Conservation (phyloP, 2,113 vertebrate genomes). For the Cyrtonyx montezumae region DNA sequence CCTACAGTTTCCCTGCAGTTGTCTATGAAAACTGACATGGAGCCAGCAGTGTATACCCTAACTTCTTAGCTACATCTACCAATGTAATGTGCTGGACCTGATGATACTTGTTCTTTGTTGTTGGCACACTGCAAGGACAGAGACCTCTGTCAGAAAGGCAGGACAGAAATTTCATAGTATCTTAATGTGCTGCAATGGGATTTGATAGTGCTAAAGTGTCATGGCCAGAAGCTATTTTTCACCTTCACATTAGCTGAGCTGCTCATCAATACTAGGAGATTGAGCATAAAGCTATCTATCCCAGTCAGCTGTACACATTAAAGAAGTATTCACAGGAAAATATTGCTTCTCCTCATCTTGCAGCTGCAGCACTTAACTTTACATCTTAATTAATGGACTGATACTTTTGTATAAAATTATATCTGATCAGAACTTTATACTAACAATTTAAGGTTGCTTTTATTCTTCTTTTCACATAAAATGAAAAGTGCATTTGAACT, state of each 20-base stretch:
- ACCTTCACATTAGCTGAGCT: rapidly evolving
- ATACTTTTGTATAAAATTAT: neutral
- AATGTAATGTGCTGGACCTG: rapidly evolving
- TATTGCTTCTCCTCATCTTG: neutral
- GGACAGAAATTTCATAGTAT: neutral
- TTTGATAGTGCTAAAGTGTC: neutral
- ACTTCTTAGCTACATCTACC: neutral
- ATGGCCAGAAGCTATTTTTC: neutral
- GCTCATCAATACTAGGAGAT: rapidly evolving
- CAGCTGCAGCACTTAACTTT: neutral
- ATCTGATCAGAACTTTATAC: neutral
- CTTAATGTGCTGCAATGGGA: neutral
- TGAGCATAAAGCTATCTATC: neutral
- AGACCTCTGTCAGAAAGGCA: neutral
- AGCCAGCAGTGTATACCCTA: neutral
- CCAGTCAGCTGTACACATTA: neutral
- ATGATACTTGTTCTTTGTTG: rapidly evolving
- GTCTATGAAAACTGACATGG: neutral
- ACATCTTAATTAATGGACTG: neutral
- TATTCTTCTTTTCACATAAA: neutral
- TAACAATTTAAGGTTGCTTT: neutral
- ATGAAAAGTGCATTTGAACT: neutral
- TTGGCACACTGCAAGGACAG: neutral
- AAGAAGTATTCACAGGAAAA: neutral
- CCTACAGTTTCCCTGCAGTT: neutral